Conservation (phyloP, 2,888 invertebrate species). For the Eulithis prunata region DNA sequence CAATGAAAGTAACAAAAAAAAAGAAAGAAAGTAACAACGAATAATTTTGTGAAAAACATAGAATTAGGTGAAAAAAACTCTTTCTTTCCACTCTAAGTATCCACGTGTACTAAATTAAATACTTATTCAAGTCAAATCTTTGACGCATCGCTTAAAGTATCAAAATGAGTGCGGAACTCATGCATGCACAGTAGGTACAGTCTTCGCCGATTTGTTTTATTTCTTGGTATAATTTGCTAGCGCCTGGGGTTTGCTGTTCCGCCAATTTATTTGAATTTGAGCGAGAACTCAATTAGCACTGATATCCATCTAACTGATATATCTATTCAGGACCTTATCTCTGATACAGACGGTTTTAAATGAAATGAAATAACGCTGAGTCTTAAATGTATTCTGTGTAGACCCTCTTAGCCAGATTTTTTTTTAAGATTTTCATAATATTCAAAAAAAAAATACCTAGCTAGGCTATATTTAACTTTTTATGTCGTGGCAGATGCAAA, state of each 20-base stretch:
- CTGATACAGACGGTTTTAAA: background rate
- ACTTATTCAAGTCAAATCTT: no score
- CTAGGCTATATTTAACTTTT: no score
- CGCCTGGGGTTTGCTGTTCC: conserved; percentile 67
- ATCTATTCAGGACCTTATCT: conserved; percentile 36
- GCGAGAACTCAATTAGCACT: conserved; percentile 74
- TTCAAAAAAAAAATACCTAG: no score
- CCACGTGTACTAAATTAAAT: no score
- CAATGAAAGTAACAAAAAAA: no score
- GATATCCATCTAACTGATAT: conserved; percentile 50
- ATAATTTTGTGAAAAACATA: no score
- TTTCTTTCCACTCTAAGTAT: no score
- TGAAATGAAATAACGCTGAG: background rate
- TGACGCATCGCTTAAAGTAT: background rate
- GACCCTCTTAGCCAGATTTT: no score
- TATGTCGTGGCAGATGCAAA: no score
- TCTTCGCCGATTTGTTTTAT: conserved; percentile 56
- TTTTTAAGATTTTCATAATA: no score
- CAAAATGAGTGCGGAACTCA: conserved; percentile 12
- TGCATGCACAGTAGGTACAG: background rate
- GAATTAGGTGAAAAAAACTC: no score
- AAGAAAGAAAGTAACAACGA: no score
- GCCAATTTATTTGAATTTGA: conserved; percentile 69
- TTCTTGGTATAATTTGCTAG: conserved; percentile 76
- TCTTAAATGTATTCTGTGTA: background rate